These are phyloP conservation scores for Microchirus variegatus DNA, from an alignment of 2,797 vertebrate genomes.

Conservation along the genomic window DNA sequence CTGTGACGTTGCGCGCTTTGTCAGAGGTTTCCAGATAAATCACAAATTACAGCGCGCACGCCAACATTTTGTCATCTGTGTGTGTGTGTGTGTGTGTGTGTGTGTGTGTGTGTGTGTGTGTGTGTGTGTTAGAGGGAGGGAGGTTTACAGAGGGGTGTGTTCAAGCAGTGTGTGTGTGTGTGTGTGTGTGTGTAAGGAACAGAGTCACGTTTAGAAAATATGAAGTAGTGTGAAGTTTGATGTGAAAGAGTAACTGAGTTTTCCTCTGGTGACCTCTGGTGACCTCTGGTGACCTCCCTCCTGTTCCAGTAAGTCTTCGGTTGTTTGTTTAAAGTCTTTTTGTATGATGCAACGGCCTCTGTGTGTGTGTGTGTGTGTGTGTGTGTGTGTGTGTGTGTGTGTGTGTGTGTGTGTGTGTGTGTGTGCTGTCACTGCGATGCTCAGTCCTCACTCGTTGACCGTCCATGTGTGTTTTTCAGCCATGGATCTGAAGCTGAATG, in stretches of 20 bases:
- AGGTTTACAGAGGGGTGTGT: no score
- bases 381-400: no score
- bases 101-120: neutral
- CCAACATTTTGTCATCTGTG: no score
- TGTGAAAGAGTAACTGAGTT: neutral
- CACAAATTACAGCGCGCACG: no score
- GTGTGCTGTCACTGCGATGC: neutral
- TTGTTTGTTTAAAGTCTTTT: neutral
- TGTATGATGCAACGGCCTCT: neutral
- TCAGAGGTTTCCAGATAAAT: slow-evolving; percentile 1
- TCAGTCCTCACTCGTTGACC: neutral
- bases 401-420: no score
- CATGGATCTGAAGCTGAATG: slow-evolving; percentile 36
- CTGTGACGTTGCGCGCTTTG: slow-evolving; percentile 3
- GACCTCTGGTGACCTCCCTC: neutral
- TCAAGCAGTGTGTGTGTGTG: no score
- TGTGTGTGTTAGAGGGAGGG: neutral
- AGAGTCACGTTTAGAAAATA: neutral
- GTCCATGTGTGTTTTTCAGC: slow-evolving; percentile 34
- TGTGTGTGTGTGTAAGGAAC: neutral
- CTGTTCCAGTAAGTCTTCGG: slow-evolving; percentile 12
- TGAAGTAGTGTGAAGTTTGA: neutral
- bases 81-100: neutral
- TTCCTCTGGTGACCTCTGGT: neutral
- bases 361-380: no score